Conservation (phyloP, 2,888 invertebrate genomes). For the Bembecia ichneumoniformis region DNA sequence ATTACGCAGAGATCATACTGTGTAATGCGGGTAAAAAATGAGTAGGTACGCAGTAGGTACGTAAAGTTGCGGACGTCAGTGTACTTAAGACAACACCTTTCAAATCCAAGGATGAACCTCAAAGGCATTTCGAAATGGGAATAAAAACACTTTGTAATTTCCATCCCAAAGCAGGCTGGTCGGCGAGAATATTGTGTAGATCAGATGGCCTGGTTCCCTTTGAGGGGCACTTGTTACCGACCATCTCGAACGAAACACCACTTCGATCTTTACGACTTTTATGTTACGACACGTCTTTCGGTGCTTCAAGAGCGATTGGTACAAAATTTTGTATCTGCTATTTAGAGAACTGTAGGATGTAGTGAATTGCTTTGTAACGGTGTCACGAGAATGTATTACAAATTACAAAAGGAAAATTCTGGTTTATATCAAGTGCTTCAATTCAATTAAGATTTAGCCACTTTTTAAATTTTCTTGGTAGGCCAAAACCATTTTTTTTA, state of each 20-base stretch:
- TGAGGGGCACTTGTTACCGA: conserved; percentile 29
- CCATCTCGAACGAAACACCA: conserved; percentile 21
- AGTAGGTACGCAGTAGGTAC: no score
- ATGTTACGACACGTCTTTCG: conserved; percentile 32
- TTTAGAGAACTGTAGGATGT: no score
- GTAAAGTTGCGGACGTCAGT: no score
- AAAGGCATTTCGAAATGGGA: not conserved
- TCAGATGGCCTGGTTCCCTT: conserved; percentile 44
- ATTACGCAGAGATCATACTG: no score
- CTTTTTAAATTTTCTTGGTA: no score
- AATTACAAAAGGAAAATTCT: no score
- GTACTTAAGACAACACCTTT: not conserved
- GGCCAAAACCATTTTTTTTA: no score
- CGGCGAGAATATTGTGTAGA: conserved; percentile 21
- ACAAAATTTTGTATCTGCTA: not conserved
- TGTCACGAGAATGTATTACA: no score
- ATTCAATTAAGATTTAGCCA: no score
- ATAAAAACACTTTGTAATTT: not conserved
- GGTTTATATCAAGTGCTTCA: no score
- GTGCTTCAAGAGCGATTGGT: not conserved
- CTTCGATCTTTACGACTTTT: conserved; percentile 27
- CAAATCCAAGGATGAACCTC: not conserved
- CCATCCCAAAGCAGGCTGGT: not conserved
- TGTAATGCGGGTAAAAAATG: no score
- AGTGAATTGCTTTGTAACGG: no score